Conservation (phyloP, 2,888 invertebrate genomes). For the Dynastes maya region DNA sequence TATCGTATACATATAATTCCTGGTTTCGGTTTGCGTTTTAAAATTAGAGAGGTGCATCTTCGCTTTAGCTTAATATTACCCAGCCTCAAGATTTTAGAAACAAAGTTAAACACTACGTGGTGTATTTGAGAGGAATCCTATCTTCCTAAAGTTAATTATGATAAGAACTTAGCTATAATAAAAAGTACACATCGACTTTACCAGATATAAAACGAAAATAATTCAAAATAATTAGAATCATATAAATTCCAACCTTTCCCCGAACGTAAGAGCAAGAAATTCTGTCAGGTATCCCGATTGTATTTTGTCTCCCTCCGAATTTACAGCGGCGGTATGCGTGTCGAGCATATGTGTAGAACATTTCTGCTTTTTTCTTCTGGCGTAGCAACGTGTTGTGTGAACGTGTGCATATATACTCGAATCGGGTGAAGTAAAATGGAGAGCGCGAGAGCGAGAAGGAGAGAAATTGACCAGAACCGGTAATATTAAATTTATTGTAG, state of each 20-base stretch:
- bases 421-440: slow-evolving; percentile 7
- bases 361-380: slow-evolving; percentile 8
- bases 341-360: slow-evolving; percentile 25
- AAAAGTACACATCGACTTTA: slow-evolving; percentile 18
- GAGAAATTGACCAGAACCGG: slow-evolving; percentile 31
- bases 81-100: neutral
- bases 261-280: slow-evolving; percentile 24
- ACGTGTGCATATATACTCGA: neutral
- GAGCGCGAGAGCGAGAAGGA: slow-evolving; percentile 2
- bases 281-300: slow-evolving; percentile 31
- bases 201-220: slow-evolving; percentile 23
- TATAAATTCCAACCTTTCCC: slow-evolving; percentile 32
- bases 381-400: neutral
- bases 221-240: slow-evolving; percentile 45
- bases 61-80: neutral
- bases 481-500: slow-evolving; percentile 49
- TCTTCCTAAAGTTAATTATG: slow-evolving; percentile 23
- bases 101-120: neutral
- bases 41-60: neutral
- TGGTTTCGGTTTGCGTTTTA: neutral
- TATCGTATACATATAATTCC: neutral
- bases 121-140: neutral
- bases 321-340: slow-evolving; percentile 22
- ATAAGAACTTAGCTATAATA: slow-evolving; percentile 31
- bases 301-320: slow-evolving; percentile 25